Conservation (phyloP, 2,113 vertebrate genomes). For the Dipodomys ordii region DNA sequence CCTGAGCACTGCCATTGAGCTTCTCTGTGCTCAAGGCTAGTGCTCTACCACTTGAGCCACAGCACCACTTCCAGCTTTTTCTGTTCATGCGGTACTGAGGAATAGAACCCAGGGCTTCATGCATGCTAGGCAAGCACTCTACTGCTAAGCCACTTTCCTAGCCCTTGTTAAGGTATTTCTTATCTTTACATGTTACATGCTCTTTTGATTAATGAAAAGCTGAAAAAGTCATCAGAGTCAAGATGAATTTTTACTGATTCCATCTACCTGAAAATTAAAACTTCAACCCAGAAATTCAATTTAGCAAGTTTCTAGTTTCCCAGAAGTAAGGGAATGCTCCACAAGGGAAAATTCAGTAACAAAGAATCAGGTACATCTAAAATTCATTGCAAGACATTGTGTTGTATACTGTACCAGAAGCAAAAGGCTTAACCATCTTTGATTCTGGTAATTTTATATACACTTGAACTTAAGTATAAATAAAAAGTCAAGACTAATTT, state of each 20-base stretch:
- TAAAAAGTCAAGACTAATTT: conserved; percentile 2
- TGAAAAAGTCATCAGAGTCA: conserved; percentile 19
- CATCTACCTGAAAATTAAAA: conserved; percentile 62
- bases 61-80: too few species aligned
- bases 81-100: too few species aligned
- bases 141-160: too few species aligned
- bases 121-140: too few species aligned
- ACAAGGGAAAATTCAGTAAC: conserved; percentile 1
- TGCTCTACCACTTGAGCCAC: too few species aligned
- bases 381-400: neutral
- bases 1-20: too few species aligned
- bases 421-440: neutral
- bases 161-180: neutral
- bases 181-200: neutral
- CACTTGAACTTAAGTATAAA: conserved; percentile 57
- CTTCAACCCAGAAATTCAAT: conserved; percentile 49
- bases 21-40: too few species aligned
- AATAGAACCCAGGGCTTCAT: too few species aligned
- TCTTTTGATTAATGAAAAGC: conserved; percentile 58
- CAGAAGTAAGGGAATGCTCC: conserved; percentile 52
- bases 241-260: conserved; percentile 49
- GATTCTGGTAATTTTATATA: neutral
- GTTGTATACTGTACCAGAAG: neutral
- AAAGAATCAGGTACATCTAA: conserved; percentile 23
- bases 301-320: conserved; percentile 15